Conservation (phyloP, 2,797 vertebrate species). For the Molothrus ater region DNA sequence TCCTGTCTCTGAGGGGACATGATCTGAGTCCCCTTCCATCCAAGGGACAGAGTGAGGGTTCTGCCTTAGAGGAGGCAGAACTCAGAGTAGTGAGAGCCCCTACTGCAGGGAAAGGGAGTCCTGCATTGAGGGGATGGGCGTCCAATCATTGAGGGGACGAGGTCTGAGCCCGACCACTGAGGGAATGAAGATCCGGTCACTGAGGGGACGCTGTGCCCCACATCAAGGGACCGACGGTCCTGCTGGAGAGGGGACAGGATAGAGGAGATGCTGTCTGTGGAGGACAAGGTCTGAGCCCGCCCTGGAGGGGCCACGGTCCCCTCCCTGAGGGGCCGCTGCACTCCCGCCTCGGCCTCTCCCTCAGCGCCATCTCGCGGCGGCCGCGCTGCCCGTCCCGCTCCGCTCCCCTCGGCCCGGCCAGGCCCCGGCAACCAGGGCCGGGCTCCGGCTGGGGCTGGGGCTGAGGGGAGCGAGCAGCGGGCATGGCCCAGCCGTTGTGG, state of each 20-base stretch:
- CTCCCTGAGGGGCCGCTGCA: background rate
- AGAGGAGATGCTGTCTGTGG: background rate
- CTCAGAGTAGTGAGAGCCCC: background rate
- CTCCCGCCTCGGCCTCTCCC: background rate
- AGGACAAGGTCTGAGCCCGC: too few species aligned
- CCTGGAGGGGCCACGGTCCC: too few species aligned
- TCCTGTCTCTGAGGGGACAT: too few species aligned
- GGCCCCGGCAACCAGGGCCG: background rate
- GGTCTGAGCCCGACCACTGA: background rate
- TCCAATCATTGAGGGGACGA: accelerated
- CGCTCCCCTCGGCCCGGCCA: background rate
- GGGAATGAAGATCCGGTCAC: background rate
- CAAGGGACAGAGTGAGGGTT: background rate
- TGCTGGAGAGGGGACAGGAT: background rate
- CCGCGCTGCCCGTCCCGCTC: background rate
- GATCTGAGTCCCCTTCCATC: accelerated
- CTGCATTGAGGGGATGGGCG: background rate
- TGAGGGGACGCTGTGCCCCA: background rate
- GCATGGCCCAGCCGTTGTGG: too few species aligned
- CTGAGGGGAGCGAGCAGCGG: background rate
- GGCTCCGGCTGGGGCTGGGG: background rate
- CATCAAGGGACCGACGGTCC: background rate
- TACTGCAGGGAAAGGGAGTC: too few species aligned
- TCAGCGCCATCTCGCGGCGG: conserved; percentile 25
- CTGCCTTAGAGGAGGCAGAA: background rate